Evolutionary conservation across 2,888 invertebrate genomes (phyloP).

Genomic region (Pseudococcus jackbeardsleyi): DNA sequence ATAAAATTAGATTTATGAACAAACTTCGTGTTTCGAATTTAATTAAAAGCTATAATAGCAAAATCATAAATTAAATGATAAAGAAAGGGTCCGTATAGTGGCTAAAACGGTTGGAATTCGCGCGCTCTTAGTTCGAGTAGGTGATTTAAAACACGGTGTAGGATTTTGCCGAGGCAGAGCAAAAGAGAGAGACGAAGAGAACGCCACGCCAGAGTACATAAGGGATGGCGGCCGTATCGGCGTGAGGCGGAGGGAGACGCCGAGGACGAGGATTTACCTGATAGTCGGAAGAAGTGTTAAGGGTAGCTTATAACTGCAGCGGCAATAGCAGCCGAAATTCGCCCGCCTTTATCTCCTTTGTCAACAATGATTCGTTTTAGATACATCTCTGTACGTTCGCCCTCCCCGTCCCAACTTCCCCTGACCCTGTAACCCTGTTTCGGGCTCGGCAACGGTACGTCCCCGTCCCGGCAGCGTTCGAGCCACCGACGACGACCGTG

Average conservation of each 20-base stretch:
- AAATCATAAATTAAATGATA: conserved; percentile 65
- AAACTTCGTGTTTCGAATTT: conserved; percentile 66
- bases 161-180: conserved; percentile 3
- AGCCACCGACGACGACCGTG: background rate
- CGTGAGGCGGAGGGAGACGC: background rate
- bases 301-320: conserved; percentile 59
- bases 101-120: conserved; percentile 65
- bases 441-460: background rate
- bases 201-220: background rate
- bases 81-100: conserved; percentile 65
- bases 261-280: conserved; percentile 58
- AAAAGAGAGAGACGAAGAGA: background rate
- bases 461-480: background rate
- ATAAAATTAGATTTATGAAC: conserved; percentile 65
- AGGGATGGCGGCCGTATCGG: conserved; percentile 9
- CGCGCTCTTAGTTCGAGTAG: conserved; percentile 63
- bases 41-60: conserved; percentile 65
- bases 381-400: conserved; percentile 49
- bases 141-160: conserved; percentile 64
- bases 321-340: conserved; percentile 63
- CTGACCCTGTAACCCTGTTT: conserved; percentile 62
- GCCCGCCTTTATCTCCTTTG: conserved; percentile 64
- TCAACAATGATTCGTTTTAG: conserved; percentile 65
- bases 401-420: conserved; percentile 4
- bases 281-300: conserved; percentile 62